phyloP scores from a whole-genome alignment of 2,888 invertebrate genomes.

The Coleophora deauratella region DNA sequence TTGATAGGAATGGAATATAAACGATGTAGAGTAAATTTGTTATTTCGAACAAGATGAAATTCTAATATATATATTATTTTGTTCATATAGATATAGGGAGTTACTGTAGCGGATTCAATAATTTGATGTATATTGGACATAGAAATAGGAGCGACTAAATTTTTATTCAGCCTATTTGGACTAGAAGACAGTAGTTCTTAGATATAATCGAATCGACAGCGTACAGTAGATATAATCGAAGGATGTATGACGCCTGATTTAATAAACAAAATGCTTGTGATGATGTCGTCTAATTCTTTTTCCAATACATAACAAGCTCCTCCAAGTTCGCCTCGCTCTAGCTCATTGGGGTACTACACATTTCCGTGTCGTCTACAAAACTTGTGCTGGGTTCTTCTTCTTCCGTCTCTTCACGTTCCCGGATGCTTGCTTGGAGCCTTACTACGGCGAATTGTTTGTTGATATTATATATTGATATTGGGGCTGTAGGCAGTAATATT shows the following conservation, averaged over 20 bases:
- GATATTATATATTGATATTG: no score
- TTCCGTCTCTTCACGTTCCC: no score
- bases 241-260: conserved; percentile 23
- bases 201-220: no score
- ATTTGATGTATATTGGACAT: conserved; percentile 16
- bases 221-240: conserved; percentile 16
- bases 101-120: conserved; percentile 7
- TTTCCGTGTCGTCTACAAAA: no score
- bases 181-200: conserved; percentile 18
- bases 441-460: no score
- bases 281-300: conserved; percentile 19
- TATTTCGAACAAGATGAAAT: conserved; percentile 19
- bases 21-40: conserved; percentile 13
- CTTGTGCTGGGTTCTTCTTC: no score
- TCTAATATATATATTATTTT: conserved; percentile 20
- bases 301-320: no score
- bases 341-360: no score
- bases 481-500: no score
- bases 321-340: no score
- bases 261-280: conserved; percentile 15
- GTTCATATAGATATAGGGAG: conserved; percentile 22
- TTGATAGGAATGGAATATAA: conserved; percentile 19
- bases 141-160: conserved; percentile 17
- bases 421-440: no score
- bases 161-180: conserved; percentile 15